phyloP scores from a whole-genome alignment of 2,888 invertebrate genomes.

The Eupithecia centaureata region DNA sequence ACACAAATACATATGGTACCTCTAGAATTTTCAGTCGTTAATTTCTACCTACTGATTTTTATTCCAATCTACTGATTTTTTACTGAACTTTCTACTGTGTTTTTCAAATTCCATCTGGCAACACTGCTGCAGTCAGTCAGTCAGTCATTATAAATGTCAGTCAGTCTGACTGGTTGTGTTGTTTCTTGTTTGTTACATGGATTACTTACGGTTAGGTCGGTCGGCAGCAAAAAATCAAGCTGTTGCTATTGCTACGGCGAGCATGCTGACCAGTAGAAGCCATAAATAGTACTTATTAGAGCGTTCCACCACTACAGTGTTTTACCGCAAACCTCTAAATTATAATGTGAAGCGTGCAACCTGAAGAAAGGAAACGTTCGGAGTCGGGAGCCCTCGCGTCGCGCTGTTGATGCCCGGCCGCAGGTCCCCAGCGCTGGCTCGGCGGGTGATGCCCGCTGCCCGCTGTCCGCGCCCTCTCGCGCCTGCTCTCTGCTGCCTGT shows the following conservation, averaged over 20 bases:
- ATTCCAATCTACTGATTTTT: no score
- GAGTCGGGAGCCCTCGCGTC: background rate
- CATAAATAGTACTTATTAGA: background rate
- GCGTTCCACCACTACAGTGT: background rate
- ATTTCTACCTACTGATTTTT: no score
- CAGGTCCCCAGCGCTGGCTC: background rate
- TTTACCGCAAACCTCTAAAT: background rate
- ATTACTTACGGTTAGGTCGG: no score
- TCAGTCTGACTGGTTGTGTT: background rate
- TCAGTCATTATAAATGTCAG: no score
- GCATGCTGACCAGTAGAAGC: slow-evolving; percentile 4
- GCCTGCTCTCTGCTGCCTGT: background rate
- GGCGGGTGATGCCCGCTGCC: background rate
- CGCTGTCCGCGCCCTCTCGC: background rate
- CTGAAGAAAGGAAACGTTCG: background rate
- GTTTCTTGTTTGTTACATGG: background rate
- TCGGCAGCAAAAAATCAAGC: background rate
- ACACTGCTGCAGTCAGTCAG: no score
- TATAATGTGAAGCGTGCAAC: background rate
- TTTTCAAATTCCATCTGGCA: no score
- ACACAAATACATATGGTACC: no score
- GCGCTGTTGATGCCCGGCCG: background rate
- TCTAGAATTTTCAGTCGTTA: no score
- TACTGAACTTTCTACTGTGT: no score
- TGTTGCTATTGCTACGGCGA: no score